Evolutionary conservation across 2,113 vertebrate genomes (phyloP), one percentile per base, ranked within the genome.

Genomic region (Pterocles burchelli): DNA sequence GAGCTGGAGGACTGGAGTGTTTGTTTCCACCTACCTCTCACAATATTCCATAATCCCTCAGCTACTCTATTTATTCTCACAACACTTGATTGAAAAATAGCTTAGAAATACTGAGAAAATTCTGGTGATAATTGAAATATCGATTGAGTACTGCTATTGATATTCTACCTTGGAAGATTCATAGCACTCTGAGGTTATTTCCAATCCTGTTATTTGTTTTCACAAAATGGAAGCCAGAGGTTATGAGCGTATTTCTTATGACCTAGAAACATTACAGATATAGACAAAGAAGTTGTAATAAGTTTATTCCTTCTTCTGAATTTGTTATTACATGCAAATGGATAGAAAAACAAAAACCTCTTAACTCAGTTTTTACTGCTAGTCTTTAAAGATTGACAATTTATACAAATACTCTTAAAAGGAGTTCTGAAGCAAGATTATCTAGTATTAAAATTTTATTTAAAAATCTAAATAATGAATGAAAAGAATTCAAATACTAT

Each of bases 81-180:
- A 74, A 88, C 94, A 96, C 59, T 80, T 95, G 92, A 95, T 96
- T 93, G 95, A 96, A 96, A 95, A 96, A 90, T 96, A 91, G 85
- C 91, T 97, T 90, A 88, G 92, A 94, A 95, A 95, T 93, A 91
- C 85, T 59, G 68, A 96, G 85, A 88, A 95, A 91, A 95, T 93
- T 94, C 93, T 96, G 34, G 52, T 74, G 95, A 96, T 97, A 97
- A 97, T 97, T 96, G 93, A 93, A 97, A 81, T 96, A 97, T 95
- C 15, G 95, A 95, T 84, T 92, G 79, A 93, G 58, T 84, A 90
- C 79, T 90, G 91, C 75, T 88, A 93, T 93, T 95, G 96, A 96
- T 97, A 92, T 93, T 95, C 90, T 88, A 63, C 79, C 90, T 74
- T 57, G 59, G 68, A 94, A 94, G 79, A 95, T 84, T 92, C 72